Conservation (phyloP, 2,888 invertebrate species). For the Agapostemon virescens region DNA sequence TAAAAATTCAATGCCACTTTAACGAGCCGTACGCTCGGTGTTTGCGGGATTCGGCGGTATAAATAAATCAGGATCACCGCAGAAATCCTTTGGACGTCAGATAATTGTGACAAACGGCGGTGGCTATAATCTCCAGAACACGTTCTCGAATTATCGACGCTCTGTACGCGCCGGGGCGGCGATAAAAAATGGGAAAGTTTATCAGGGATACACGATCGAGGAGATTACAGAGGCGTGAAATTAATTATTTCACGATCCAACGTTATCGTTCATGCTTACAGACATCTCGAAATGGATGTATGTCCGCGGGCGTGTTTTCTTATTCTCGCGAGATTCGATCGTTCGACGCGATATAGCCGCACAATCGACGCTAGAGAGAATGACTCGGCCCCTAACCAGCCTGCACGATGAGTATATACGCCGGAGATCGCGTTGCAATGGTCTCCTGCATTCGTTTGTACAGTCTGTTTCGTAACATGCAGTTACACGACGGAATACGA, state of each 20-base stretch:
- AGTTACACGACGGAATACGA: background rate
- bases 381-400: constrained; percentile 30
- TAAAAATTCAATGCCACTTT: background rate
- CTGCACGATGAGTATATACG: constrained; percentile 33
- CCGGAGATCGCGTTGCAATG: constrained; percentile 51
- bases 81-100: constrained; percentile 13
- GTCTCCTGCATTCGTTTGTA: constrained; percentile 10
- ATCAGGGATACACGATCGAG: constrained; percentile 29
- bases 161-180: background rate
- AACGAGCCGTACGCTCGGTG: background rate
- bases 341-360: constrained; percentile 33
- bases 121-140: constrained; percentile 26
- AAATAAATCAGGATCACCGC: constrained; percentile 19
- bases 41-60: background rate
- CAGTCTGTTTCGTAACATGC: constrained; percentile 8
- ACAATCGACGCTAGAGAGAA: constrained; percentile 46
- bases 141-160: constrained; percentile 41
- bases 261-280: constrained; percentile 35
- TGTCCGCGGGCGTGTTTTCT: constrained; percentile 44
- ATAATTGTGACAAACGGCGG: constrained; percentile 42
- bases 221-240: constrained; percentile 54
- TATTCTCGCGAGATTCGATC: constrained; percentile 49
- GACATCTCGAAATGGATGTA: constrained; percentile 39
- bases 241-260: constrained; percentile 51
- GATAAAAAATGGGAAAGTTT: constrained; percentile 23